These are phyloP conservation scores for Ooceraea biroi DNA, from an alignment of 1,140 invertebrate species.

Conservation along the genomic window DNA sequence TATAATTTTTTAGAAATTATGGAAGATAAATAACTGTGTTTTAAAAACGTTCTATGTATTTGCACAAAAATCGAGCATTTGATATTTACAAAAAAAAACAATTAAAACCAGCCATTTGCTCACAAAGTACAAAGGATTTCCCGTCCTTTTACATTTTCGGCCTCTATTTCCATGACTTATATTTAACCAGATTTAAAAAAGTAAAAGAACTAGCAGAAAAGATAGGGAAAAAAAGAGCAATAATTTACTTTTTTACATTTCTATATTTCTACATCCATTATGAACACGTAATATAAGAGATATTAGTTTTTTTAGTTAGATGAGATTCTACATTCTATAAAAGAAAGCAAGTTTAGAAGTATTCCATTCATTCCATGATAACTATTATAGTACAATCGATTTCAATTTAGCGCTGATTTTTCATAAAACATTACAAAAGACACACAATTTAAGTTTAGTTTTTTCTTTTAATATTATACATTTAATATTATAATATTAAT, in stretches of 20 bases:
- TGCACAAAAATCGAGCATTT: neutral
- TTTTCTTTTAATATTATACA: neutral
- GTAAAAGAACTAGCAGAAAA: too few species aligned
- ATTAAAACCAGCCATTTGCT: too few species aligned
- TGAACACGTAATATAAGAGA: neutral
- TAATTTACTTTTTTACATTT: too few species aligned
- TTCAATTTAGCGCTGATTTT: neutral
- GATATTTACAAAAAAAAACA: neutral
- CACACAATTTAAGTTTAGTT: neutral
- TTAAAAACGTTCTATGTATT: neutral
- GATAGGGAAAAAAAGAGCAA: too few species aligned
- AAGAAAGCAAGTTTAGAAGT: neutral
- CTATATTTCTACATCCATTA: neutral
- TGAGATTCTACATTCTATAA: neutral
- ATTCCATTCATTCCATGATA: neutral
- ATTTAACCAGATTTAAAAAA: too few species aligned
- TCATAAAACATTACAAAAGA: neutral
- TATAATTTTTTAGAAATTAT: neutral
- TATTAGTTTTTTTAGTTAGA: neutral
- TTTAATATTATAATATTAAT: too few species aligned
- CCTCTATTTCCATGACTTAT: too few species aligned
- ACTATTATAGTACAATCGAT: neutral
- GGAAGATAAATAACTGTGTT: neutral
- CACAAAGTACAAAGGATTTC: too few species aligned
- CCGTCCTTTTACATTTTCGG: too few species aligned